Evolutionary conservation across 2,113 vertebrate genomes (phyloP), one percentile per base, ranked within the genome.

Genomic region (Pavo muticus): DNA sequence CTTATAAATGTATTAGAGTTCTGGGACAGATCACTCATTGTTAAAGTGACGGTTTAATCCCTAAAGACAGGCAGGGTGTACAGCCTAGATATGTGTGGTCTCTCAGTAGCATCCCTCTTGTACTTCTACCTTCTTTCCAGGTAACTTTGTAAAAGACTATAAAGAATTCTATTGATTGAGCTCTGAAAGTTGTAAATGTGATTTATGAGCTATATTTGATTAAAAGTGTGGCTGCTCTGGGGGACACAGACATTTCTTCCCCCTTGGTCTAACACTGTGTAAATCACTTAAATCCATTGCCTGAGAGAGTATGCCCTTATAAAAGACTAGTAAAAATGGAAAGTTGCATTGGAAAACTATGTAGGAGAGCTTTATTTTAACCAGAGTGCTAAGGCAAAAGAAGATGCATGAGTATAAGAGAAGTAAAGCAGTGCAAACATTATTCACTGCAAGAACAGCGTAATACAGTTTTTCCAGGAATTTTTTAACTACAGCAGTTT

Each of bases 101-200:
- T 84, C 75, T 88, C 77, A 59, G 32, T 75, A 91, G 74, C 78
- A 93, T 93, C 67, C 59, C 50, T 94, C 85, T 73, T 91, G 24
- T 89, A 93, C 92, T 94, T 74, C 54, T 94, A 72, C 86, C 84
- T 90, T 87, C 75, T 95, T 93, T 96, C 47, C 80, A 91, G 94
- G 72, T 90, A 88, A 91, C 95, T 96, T 96, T 96, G 81, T 93
- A 91, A 85, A 90, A 93, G 84, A 90, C 90, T 96, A 92, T 97
- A 96, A 97, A 97, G 93, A 94, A 96, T 88, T 64, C 21, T 97
- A 97, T 96, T 97, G 97, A 98, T 95, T 97, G 96, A 97, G 81
- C 64, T 96, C 57, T 92, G 93, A 95, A 95, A 90, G 88, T 93
- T 97, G 68, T 97, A 93, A 95, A 95, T 95, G 87, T 97, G 95